phyloP scores from a whole-genome alignment of 1,140 invertebrate genomes.

The Tetramorium simillimum region DNA sequence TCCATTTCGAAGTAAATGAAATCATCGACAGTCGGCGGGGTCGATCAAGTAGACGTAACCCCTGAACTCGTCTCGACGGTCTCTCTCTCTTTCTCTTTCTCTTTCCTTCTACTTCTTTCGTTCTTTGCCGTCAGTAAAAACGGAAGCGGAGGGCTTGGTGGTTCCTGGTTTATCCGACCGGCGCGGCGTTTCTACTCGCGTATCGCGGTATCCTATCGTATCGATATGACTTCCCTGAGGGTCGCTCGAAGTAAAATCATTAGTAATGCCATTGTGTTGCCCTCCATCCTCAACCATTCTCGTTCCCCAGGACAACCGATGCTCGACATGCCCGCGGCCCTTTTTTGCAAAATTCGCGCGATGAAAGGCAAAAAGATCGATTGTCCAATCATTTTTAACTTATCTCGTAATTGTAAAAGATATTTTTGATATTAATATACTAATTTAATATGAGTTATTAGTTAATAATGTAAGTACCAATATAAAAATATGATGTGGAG shows the following conservation, averaged over 20 bases:
- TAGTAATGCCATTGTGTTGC: slow-evolving; percentile 81
- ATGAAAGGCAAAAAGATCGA: slow-evolving; percentile 4
- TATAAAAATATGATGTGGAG: neutral
- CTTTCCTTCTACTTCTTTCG: neutral
- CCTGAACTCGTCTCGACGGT: slow-evolving; percentile 61
- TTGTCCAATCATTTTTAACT: slow-evolving; percentile 16
- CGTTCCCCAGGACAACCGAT: slow-evolving; percentile 39
- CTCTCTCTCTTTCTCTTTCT: slow-evolving; percentile 2
- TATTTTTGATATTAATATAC: neutral
- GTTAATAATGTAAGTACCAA: neutral
- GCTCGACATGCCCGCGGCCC: slow-evolving; percentile 35
- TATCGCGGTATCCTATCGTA: slow-evolving; percentile 78
- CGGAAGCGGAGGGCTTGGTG: slow-evolving; percentile 44
- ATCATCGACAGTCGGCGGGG: slow-evolving; percentile 79
- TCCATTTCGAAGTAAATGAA: slow-evolving; percentile 77
- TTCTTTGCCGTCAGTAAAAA: slow-evolving; percentile 45
- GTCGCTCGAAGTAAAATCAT: slow-evolving; percentile 81
- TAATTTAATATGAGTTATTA: neutral
- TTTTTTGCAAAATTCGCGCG: slow-evolving; percentile 62
- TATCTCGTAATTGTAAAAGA: neutral
- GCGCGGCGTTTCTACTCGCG: slow-evolving; percentile 77
- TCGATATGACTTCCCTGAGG: slow-evolving; percentile 80
- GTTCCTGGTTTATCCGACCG: slow-evolving; percentile 75
- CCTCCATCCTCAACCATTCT: slow-evolving; percentile 46
- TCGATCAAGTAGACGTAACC: slow-evolving; percentile 80